Conservation (phyloP, 2,113 vertebrate genomes). For the Cryptotis parvus region DNA sequence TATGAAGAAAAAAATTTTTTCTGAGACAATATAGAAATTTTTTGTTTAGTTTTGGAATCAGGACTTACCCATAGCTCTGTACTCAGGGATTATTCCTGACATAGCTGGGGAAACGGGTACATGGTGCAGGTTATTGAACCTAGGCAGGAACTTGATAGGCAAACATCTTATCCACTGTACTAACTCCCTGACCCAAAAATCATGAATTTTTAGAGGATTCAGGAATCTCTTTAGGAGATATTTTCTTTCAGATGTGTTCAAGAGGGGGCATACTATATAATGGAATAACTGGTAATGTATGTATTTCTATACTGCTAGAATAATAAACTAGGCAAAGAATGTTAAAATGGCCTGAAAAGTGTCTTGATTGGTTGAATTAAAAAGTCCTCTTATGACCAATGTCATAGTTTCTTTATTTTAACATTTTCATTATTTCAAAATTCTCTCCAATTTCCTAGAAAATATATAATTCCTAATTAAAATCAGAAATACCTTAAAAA, state of each 20-base stretch:
- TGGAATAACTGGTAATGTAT: neutral
- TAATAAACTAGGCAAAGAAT: neutral
- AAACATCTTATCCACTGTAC: no score
- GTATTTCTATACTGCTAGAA: neutral
- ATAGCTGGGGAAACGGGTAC: no score
- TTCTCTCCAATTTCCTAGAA: neutral
- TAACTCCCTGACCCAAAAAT: no score
- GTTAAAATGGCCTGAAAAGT: constrained; percentile 9
- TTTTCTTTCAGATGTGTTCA: neutral
- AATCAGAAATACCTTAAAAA: neutral
- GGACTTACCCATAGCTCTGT: no score
- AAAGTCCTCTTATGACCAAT: neutral
- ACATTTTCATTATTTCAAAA: constrained; percentile 13
- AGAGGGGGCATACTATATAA: neutral
- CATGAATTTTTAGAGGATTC: neutral
- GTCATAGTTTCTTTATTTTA: neutral
- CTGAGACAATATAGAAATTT: neutral
- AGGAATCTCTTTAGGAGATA: neutral
- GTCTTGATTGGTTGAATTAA: constrained; percentile 10
- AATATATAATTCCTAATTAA: neutral
- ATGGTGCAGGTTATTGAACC: no score
- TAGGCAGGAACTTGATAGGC: no score
- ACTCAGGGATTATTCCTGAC: no score
- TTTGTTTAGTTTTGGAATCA: no score
- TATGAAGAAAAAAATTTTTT: neutral